A percentile compares a stretch with the other conserved stretches of the same genome.
These are phyloP conservation scores for Corythoichthys haematopterus DNA, from an alignment of 2,113 vertebrate species.

Conservation along the genomic window DNA sequence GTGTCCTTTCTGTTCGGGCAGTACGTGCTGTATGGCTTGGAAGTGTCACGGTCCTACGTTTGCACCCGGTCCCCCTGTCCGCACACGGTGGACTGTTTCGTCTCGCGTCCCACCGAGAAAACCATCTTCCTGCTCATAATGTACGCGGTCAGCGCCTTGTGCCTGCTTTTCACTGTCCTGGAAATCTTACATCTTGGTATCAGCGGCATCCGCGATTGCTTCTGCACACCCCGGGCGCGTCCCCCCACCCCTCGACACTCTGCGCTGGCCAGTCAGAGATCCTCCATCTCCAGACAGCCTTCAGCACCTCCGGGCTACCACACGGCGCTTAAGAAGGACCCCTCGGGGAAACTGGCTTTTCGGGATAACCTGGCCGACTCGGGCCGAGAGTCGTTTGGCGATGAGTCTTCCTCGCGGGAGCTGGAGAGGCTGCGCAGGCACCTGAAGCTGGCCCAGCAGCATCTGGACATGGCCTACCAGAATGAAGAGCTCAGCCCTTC, in stretches of 20 bases:
- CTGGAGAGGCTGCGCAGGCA: slow-evolving; percentile 76
- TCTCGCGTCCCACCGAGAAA: slow-evolving; percentile 87
- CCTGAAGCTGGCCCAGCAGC: slow-evolving; percentile 82
- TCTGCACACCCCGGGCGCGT: slow-evolving; percentile 41
- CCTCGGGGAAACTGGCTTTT: slow-evolving; percentile 64
- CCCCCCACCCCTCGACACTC: slow-evolving; percentile 42
- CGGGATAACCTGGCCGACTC: slow-evolving; percentile 70
- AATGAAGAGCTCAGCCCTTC: slow-evolving; percentile 73
- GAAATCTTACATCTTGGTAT: slow-evolving; percentile 84
- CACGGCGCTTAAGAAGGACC: slow-evolving; percentile 77
- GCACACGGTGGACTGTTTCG: slow-evolving; percentile 84
- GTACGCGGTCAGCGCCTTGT: slow-evolving; percentile 82
- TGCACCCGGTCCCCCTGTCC: slow-evolving; percentile 84
- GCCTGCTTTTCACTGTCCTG: slow-evolving; percentile 80
- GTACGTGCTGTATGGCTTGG: slow-evolving; percentile 82
- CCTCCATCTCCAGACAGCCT: slow-evolving; percentile 66
- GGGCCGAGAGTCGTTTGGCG: slow-evolving; percentile 62
- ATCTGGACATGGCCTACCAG: slow-evolving; percentile 81
- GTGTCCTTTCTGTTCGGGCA: slow-evolving; percentile 82
- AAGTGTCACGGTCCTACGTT: slow-evolving; percentile 77
- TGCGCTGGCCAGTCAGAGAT: slow-evolving; percentile 66
- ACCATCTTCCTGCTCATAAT: slow-evolving; percentile 88
- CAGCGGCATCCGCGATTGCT: slow-evolving; percentile 79
- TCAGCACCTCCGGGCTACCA: slow-evolving; percentile 82
- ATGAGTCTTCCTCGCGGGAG: slow-evolving; percentile 67